Base-by-base conservation (phyloP, 2,113 vertebrate species). In the Anser cygnoides region DNA sequence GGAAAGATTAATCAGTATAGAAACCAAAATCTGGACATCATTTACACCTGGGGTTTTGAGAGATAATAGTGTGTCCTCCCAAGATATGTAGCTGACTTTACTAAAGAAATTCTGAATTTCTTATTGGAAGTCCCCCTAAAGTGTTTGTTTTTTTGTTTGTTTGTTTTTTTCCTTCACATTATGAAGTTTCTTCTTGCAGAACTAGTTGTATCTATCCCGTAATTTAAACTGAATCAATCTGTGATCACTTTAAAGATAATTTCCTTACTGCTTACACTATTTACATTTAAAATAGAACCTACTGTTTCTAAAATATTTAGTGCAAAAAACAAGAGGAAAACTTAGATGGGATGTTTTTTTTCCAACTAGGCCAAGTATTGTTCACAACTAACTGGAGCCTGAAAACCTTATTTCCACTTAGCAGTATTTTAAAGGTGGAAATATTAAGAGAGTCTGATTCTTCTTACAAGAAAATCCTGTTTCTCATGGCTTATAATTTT, bases 101-200 rank as follows among this genome's bases (percentile, higher is more conserved):
- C 16, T 29, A 46, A 29, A 2, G 43, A 91, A 55, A 33, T 61
- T 59, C 17, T 29, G 67, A 22, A 33, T 28, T 72, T 71, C 14
- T 61, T 59, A 59, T 10, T 10, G 1, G 1, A 57, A 31, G 19
- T 75, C 14, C 25, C 0, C 0, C 41, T 70, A 63, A 16, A 50
- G 1, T 55, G 70, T 55, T 11, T 6, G 55, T 14, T 46, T 20
- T 46, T 46, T 49, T 44, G 6, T 21, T 49, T 49, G 46, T 49
- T 49, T 22, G 10, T 10, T 49, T 79, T 61, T 9, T 4, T 4
- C 4, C 6, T 6, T 6, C 21, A 63, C 3, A 57, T 1, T 54
- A 18, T 58, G 33, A 85, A 72, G 4, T 1, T 65, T 43, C 52
- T 55, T 50, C 37, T 68, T 73, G 33, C 25, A 68, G 39, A 91